These are phyloP conservation scores for Gymnothorax reevesii DNA, from an alignment of 2,797 vertebrate species.

Conservation along the genomic window DNA sequence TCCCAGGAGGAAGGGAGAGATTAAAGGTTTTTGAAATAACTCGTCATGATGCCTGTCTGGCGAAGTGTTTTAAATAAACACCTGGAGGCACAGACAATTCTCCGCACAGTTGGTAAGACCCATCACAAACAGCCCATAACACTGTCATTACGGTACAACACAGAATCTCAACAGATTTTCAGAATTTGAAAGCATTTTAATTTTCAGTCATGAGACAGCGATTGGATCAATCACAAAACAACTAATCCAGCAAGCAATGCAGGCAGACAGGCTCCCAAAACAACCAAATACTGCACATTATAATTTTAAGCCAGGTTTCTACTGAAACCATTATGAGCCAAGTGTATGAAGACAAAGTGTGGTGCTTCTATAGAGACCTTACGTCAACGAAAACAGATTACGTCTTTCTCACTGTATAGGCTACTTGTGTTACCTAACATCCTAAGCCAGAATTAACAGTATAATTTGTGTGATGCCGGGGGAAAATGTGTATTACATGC, in stretches of 20 bases:
- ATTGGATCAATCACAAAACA: constrained; percentile 71
- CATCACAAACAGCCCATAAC: constrained; percentile 23
- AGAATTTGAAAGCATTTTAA: constrained; percentile 71
- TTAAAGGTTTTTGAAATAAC: constrained; percentile 44
- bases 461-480: constrained; percentile 17
- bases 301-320: constrained; percentile 43
- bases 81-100: constrained; percentile 13
- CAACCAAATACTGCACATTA: constrained; percentile 47
- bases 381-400: constrained; percentile 10
- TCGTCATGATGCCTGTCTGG: constrained; percentile 11
- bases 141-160: constrained; percentile 43
- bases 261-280: constrained; percentile 63
- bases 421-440: constrained; percentile 27
- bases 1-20: constrained; percentile 37
- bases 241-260: constrained; percentile 50
- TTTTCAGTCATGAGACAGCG: constrained; percentile 68
- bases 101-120: constrained; percentile 32
- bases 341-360: neutral
- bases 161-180: constrained; percentile 62
- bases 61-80: constrained; percentile 46
- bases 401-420: neutral
- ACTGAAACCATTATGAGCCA: constrained; percentile 30
- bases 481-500: neutral
- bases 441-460: constrained; percentile 17
- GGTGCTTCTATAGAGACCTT: constrained; percentile 34